Evolutionary conservation across 2,888 invertebrate genomes (phyloP), one percentile per base, ranked within the genome.

Genomic region (Athalia rosae): DNA sequence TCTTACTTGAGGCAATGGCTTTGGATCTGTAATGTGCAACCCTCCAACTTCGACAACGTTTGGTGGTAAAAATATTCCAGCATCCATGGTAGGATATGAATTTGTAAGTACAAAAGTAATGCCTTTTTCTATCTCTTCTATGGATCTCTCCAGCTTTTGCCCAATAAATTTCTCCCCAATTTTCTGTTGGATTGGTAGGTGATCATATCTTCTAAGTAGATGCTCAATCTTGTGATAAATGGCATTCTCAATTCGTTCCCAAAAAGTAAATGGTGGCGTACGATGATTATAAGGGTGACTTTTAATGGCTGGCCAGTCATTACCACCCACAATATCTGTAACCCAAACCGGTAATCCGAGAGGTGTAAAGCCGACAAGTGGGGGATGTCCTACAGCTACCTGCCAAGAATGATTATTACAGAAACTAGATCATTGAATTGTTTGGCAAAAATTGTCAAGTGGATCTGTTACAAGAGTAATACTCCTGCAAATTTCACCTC

Each of bases 401-500:
- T 74, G 28, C 28, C 28, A 58, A 45, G 4, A 63, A 45, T 45
- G n/a, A 15, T n/a, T 7, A 28, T 5, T 50, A 50, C 13, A 8
- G 8, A 66, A 28, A 28, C 28, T 66, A 3, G 3, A 48, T 1
- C 3, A 7, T 4, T 48, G 13, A 48, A 13, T 15, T 15, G 6
- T 8, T 48, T 48, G 0, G 5, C n/a, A 28, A 63, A 45, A 45
- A 6, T 6, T 45, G 9, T 63, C 3, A 5, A 43, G 9, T 13
- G 4, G 9, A 28, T 4, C 11, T 67, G 8, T 15, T 59, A 8
- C 15, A 59, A 3, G 1, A 15, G 0, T 3, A 15, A 28, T 28
- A 59, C 9, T 4, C 13, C n/a, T 6, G 11, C 45, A 45, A 48
- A 48, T 6, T 45, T 67, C 59, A 80, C 80, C 77, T 80, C 80